phyloP scores from a whole-genome alignment of 2,888 invertebrate species.

The Amblyjoppa proteus region DNA sequence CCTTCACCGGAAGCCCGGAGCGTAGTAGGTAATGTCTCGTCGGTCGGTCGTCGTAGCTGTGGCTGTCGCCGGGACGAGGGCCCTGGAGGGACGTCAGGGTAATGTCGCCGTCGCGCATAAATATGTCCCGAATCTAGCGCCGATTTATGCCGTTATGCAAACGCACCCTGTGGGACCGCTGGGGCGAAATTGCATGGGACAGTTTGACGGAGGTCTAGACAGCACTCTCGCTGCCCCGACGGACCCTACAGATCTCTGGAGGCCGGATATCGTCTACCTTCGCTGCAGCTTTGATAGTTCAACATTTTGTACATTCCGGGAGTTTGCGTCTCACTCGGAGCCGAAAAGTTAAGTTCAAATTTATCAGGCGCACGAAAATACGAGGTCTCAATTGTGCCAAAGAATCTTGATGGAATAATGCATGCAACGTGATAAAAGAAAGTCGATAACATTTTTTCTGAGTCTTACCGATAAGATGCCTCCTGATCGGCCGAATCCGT shows the following conservation, averaged over 20 bases:
- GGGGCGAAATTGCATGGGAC: constrained; percentile 67
- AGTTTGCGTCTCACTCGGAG: not conserved
- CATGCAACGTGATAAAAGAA: not conserved
- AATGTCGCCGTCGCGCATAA: constrained; percentile 73
- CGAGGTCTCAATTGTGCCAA: not conserved
- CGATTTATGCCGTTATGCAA: constrained; percentile 74
- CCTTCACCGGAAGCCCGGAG: constrained; percentile 66
- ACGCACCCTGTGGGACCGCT: constrained; percentile 67
- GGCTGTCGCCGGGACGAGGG: constrained; percentile 40
- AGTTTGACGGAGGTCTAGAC: constrained; percentile 67
- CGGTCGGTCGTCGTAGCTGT: constrained; percentile 48
- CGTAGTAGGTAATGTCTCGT: constrained; percentile 67
- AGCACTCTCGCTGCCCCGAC: constrained; percentile 44
- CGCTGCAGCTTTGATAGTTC: constrained; percentile 32
- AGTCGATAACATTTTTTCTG: not conserved
- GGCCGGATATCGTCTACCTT: constrained; percentile 61
- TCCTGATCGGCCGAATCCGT: too few relatives aligned
- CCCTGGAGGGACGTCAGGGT: constrained; percentile 69
- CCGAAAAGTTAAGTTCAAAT: not conserved
- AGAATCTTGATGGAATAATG: not conserved
- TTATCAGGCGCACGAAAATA: not conserved
- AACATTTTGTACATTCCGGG: constrained; percentile 30
- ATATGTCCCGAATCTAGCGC: constrained; percentile 71
- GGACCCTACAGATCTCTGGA: constrained; percentile 45
- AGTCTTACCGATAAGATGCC: too few relatives aligned